Evolutionary conservation across 1,140 invertebrate genomes (phyloP), one percentile per base, ranked within the genome.

Genomic region (Musca vetustissima): DNA sequence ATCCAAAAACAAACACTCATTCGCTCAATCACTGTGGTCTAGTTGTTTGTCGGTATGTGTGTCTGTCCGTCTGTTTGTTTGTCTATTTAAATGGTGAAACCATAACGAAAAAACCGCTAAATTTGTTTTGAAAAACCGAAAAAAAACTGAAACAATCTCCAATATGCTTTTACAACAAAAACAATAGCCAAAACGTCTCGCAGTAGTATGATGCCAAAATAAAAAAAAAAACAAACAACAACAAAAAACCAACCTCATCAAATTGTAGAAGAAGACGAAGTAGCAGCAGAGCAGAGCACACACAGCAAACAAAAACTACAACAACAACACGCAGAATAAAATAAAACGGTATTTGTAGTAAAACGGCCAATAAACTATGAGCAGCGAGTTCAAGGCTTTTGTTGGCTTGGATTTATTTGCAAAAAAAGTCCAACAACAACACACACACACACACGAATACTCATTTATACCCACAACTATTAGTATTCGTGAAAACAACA

Each of bases 291-390:
- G 17, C 59, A 36, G n/a, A n/a, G n/a, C n/a, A n/a, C n/a, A n/a
- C n/a, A n/a, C n/a, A n/a, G n/a, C n/a, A n/a, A n/a, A n/a, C n/a
- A n/a, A n/a, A n/a, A n/a, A n/a, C n/a, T n/a, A n/a, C n/a, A n/a
- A n/a, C n/a, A n/a, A n/a, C n/a, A 59, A 25, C 24, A 59, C 15
- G 25, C 25, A 59, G 15, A 22, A 24, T 24, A 4, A 59, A 59
- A 68, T 19, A 47, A 67, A 79, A 79, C 77, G 77, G 77, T 79
- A 79, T 79, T 79, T 73, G 77, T 79, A 77, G 77, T 79, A 79
- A 77, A 79, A 76, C 77, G 77, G 77, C 77, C 77, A 79, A 79
- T 79, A 79, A 79, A 79, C 77, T 79, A 73, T 77, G 71, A 72
- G 76, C 75, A 74, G 73, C 72, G 77, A 77, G 77, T 79, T 79